These are phyloP conservation scores for Lysiphlebus fabarum DNA, from an alignment of 1,140 invertebrate species.

Conservation along the genomic window DNA sequence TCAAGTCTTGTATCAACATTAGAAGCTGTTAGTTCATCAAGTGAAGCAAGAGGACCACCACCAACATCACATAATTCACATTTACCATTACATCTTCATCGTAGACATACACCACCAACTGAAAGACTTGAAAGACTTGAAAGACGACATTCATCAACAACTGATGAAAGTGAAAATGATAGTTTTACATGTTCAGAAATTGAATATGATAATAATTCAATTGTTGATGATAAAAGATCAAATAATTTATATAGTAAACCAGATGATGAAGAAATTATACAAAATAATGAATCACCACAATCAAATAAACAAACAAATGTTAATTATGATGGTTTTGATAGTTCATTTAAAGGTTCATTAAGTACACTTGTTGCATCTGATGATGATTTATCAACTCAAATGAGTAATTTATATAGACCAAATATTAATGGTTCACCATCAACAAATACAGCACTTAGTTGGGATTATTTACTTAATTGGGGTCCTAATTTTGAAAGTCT, in stretches of 20 bases:
- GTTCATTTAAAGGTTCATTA: slow-evolving; percentile 87
- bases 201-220: slow-evolving; percentile 88
- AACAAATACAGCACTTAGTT: slow-evolving; percentile 70
- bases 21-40: slow-evolving; percentile 89
- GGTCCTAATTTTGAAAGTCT: slow-evolving; percentile 93
- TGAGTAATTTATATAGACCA: slow-evolving; percentile 71
- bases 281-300: slow-evolving; percentile 46
- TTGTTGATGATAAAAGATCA: slow-evolving; percentile 72
- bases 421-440: slow-evolving; percentile 71
- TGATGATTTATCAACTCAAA: slow-evolving; percentile 77
- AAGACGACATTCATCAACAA: slow-evolving; percentile 76
- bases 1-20: slow-evolving; percentile 88
- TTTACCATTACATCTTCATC: slow-evolving; percentile 61
- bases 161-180: slow-evolving; percentile 93
- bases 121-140: slow-evolving; percentile 62
- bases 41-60: slow-evolving; percentile 71
- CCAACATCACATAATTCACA: slow-evolving; percentile 59
- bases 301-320: slow-evolving; percentile 63
- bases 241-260: slow-evolving; percentile 71
- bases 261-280: slow-evolving; percentile 57
- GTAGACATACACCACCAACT: slow-evolving; percentile 64
- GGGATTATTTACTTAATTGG: slow-evolving; percentile 94
- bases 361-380: slow-evolving; percentile 90
- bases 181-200: slow-evolving; percentile 98
- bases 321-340: slow-evolving; percentile 87